A percentile compares a stretch with the other conserved stretches of the same genome.
Conservation (phyloP, 2,113 vertebrate species). For the Phylloscopus trochiloides region DNA sequence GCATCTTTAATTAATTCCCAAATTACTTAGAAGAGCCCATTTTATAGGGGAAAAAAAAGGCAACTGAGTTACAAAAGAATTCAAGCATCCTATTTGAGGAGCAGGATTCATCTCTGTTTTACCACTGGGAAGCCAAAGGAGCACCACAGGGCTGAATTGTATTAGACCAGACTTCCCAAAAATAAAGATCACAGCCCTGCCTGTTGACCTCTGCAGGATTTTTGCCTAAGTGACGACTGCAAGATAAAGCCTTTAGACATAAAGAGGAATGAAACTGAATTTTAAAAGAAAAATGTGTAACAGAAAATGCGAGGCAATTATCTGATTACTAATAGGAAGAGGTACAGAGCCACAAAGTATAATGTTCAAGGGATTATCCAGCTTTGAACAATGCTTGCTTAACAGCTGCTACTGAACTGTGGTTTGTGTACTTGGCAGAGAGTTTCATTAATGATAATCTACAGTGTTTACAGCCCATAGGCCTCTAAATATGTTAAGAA, state of each 20-base stretch:
- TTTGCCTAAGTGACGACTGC: slow-evolving; percentile 26
- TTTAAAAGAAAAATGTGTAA: neutral
- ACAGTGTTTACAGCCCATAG: slow-evolving; percentile 60
- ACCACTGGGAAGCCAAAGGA: neutral
- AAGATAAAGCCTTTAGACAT: slow-evolving; percentile 37
- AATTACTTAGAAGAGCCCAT: neutral
- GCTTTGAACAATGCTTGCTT: slow-evolving; percentile 60
- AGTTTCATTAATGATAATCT: slow-evolving; percentile 61
- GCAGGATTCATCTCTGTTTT: neutral
- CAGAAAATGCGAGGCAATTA: slow-evolving; percentile 41
- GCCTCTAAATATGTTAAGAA: slow-evolving; percentile 58
- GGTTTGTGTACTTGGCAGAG: slow-evolving; percentile 32
- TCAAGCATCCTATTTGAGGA: neutral
- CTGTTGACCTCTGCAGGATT: slow-evolving; percentile 1
- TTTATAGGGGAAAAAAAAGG: neutral
- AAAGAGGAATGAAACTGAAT: slow-evolving; percentile 16
- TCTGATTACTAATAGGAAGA: slow-evolving; percentile 46
- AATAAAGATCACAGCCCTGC: neutral
- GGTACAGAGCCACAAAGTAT: neutral
- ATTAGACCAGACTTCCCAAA: neutral
- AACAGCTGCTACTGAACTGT: slow-evolving; percentile 38
- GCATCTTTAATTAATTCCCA: neutral
- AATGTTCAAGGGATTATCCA: slow-evolving; percentile 52
- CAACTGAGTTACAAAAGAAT: neutral
- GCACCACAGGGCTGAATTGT: neutral